phyloP scores from a whole-genome alignment of 1,140 invertebrate genomes.

The Heliothis virescens region DNA sequence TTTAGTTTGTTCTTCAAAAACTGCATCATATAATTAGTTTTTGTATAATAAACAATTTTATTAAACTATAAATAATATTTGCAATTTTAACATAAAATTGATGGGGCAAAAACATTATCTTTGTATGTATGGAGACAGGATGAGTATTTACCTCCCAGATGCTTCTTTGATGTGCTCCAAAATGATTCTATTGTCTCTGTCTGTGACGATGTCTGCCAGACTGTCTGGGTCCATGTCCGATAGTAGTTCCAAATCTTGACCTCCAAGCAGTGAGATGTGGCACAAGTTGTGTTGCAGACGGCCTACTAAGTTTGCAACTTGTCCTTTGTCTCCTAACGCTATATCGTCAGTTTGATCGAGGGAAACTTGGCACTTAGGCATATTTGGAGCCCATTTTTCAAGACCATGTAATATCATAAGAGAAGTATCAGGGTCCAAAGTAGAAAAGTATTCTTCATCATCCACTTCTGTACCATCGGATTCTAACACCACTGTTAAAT shows the following conservation, averaged over 20 bases:
- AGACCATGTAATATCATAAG: slow-evolving; percentile 92
- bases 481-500: slow-evolving; percentile 92
- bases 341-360: slow-evolving; percentile 90
- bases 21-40: too few species aligned
- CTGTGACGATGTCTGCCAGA: slow-evolving; percentile 91
- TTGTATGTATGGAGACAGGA: too few species aligned
- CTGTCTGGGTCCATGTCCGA: slow-evolving; percentile 95
- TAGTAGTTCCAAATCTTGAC: slow-evolving; percentile 92
- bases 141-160: slow-evolving; percentile 88
- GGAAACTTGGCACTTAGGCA: slow-evolving; percentile 87
- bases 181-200: slow-evolving; percentile 91
- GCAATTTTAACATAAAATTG: too few species aligned
- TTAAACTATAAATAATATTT: too few species aligned
- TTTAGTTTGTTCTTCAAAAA: too few species aligned
- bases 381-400: slow-evolving; percentile 90
- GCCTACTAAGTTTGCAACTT: slow-evolving; percentile 89
- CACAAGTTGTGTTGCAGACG: slow-evolving; percentile 92
- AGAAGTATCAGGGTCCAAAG: slow-evolving; percentile 92
- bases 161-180: slow-evolving; percentile 94
- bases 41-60: too few species aligned
- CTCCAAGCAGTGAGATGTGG: slow-evolving; percentile 93
- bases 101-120: too few species aligned
- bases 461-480: slow-evolving; percentile 95
- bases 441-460: slow-evolving; percentile 95
- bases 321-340: slow-evolving; percentile 85